Percentiles rank a stretch among this genome's conserved stretches.
Conservation (phyloP, 2,888 invertebrate species). For the Lathronympha strigana region DNA sequence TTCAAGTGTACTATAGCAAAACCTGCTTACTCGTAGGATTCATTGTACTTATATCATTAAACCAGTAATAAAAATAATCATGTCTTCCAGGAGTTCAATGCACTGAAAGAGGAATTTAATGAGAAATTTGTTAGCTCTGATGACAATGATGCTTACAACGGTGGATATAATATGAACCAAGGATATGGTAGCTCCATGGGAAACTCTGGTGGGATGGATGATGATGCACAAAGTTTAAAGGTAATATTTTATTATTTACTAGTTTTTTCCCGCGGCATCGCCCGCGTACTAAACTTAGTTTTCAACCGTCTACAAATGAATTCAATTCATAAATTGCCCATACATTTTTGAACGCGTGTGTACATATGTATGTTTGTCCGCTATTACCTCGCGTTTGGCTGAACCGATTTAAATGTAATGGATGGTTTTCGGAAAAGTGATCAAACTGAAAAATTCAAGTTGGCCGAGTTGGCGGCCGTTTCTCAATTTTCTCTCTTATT, state of each 20-base stretch:
- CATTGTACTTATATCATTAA: neutral
- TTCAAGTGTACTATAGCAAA: neutral
- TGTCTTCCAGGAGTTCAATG: constrained; percentile 73
- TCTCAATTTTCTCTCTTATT: no score
- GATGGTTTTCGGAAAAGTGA: no score
- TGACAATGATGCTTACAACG: constrained; percentile 58
- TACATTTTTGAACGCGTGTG: no score
- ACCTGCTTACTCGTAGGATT: neutral
- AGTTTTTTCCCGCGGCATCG: no score
- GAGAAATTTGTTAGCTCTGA: constrained; percentile 73
- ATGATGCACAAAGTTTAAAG: constrained; percentile 67
- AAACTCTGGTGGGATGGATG: constrained; percentile 47
- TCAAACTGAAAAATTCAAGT: no score
- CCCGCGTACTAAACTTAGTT: no score
- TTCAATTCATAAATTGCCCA: no score
- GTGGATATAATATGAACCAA: constrained; percentile 42
- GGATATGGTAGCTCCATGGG: constrained; percentile 45
- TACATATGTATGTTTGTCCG: no score
- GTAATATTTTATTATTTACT: constrained; percentile 50
- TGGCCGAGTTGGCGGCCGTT: no score
- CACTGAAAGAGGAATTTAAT: constrained; percentile 75
- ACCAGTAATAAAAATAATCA: constrained; percentile 30
- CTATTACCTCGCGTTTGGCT: no score
- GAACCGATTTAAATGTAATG: no score
- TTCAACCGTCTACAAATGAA: no score